phyloP scores from a whole-genome alignment of 2,888 invertebrate genomes.

The Cataglyphis rosenhaueri region DNA sequence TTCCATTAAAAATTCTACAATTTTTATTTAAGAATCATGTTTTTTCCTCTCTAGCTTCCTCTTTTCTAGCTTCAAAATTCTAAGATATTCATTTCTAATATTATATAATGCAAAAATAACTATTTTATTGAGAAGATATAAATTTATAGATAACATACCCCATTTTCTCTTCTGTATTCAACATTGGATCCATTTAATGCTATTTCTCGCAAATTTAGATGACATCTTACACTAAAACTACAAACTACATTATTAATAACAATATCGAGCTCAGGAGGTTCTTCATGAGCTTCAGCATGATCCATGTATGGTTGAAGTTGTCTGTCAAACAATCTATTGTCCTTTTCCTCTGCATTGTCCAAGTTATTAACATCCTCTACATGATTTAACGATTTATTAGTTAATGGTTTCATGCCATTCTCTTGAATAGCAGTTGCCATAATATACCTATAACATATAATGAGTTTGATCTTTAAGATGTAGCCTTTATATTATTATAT shows the following conservation, averaged over 20 bases:
- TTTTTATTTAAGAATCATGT: neutral
- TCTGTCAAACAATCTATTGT: slow-evolving; percentile 73
- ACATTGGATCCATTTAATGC: slow-evolving; percentile 97
- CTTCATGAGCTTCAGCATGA: slow-evolving; percentile 58
- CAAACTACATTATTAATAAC: slow-evolving; percentile 99
- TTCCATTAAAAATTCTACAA: neutral
- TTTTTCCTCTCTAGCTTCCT: neutral
- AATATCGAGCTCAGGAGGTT: slow-evolving; percentile 95
- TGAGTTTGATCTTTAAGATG: neutral
- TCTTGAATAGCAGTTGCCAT: slow-evolving; percentile 95
- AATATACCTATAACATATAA: slow-evolving; percentile 79
- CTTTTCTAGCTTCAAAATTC: neutral
- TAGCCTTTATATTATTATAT: neutral
- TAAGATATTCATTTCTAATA: slow-evolving; percentile 18
- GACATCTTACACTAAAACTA: slow-evolving; percentile 98
- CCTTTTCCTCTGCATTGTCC: slow-evolving; percentile 71
- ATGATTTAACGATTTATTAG: slow-evolving; percentile 88
- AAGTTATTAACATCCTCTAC: slow-evolving; percentile 80
- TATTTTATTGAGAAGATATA: neutral
- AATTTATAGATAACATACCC: slow-evolving; percentile 86
- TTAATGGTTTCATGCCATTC: slow-evolving; percentile 92
- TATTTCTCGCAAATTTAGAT: slow-evolving; percentile 97
- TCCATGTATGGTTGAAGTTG: slow-evolving; percentile 69
- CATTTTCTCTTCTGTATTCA: slow-evolving; percentile 97
- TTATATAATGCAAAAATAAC: slow-evolving; percentile 12